Percentiles rank a stretch among this genome's conserved stretches.
phyloP scores from a whole-genome alignment of 1,140 invertebrate species.

The Euwallacea fornicatus region DNA sequence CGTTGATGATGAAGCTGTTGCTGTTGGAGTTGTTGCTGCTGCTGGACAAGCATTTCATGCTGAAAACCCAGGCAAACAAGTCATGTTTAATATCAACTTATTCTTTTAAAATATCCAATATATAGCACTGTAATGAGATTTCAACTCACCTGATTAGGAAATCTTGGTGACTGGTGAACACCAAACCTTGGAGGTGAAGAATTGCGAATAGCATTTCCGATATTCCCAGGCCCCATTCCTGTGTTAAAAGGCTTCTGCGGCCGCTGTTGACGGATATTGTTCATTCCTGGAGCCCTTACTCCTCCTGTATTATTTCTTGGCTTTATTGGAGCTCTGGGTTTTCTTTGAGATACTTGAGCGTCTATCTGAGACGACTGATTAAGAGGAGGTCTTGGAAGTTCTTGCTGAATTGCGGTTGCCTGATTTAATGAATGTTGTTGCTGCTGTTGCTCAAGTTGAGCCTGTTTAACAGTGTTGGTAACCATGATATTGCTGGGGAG shows the following conservation, averaged over 20 bases:
- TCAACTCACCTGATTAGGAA: background rate
- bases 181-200: background rate
- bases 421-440: background rate
- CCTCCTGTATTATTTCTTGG: background rate
- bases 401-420: background rate
- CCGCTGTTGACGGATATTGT: no score
- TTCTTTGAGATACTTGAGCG: background rate
- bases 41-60: background rate
- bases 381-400: background rate
- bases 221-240: no score
- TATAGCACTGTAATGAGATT: background rate
- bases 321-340: background rate
- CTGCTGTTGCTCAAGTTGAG: background rate
- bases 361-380: background rate
- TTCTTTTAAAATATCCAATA: no score
- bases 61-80: background rate
- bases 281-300: no score
- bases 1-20: conserved; percentile 16
- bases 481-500: conserved; percentile 16
- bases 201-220: no score
- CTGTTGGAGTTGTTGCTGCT: conserved; percentile 4
- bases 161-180: background rate
- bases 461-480: background rate
- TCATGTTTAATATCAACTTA: no score
- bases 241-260: no score